Base-by-base conservation (phyloP, 2,888 invertebrate species). In the Lasioglossum leucozonium region DNA sequence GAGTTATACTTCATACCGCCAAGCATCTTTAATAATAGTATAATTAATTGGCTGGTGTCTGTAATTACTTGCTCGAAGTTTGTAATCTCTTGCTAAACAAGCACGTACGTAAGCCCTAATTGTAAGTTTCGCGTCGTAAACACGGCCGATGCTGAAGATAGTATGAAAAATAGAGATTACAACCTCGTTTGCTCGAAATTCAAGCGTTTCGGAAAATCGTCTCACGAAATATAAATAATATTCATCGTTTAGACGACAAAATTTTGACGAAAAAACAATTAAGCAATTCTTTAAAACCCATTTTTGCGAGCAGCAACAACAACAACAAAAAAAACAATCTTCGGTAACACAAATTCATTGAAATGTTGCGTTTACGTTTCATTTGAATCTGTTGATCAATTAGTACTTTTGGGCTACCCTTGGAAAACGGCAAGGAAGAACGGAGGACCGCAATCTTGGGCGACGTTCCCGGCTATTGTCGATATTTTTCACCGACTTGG, bases 21-120 rank as follows among this genome's bases (percentile, higher is more conserved):
- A 69, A 42, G 77, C 51, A 55, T 51, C 55, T 69, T 80, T 80
- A 80, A 58, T 44, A 58, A 71, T 58, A 71, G 30, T 22, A 42
- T 77, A 77, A 72, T 81, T 71, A 77, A 81, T 77, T 77, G 77
- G 55, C 51, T 47, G 47, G 55, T 77, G 42, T 71, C 71, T 58
- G 55, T 69, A 58, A 80, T 71, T 58, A 55, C 76, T 80, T 55
- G 76, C 34, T 44, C 16, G 69, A 77, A 81, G 44, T 77, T 77
- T 62, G 58, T 72, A n/a, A 26, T 55, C 79, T 55, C 67, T 75
- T 42, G 69, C n/a, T 76, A 55, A 55, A 80, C 58, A 77, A 81
- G 71, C 58, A 69, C 44, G n/a, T 22, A 71, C 16, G n/a, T 37
- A 72, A 77, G 42, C 44, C 69, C 34, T 34, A 47, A 51, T 37